These are phyloP conservation scores for Opisthocomus hoazin DNA, from an alignment of 2,113 vertebrate genomes.

Conservation along the genomic window DNA sequence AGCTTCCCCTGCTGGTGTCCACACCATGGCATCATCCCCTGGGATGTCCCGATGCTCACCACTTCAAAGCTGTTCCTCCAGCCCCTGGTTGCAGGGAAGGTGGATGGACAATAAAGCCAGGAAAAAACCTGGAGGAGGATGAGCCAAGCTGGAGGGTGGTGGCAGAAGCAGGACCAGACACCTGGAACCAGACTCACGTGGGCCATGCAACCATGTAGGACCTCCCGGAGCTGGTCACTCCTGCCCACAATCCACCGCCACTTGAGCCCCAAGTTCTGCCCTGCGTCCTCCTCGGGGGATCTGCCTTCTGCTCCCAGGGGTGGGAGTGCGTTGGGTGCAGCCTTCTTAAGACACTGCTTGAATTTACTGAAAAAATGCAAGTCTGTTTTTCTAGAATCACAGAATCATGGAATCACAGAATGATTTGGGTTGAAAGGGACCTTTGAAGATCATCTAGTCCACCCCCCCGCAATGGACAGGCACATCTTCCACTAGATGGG, in stretches of 20 bases:
- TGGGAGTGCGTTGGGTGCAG: background rate
- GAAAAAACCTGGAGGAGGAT: background rate
- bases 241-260: rapidly evolving
- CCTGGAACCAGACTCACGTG: background rate
- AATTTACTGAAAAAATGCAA: background rate
- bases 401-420: background rate
- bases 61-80: background rate
- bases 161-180: background rate
- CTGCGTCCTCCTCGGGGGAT: background rate
- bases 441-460: background rate
- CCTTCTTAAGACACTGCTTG: background rate
- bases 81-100: background rate
- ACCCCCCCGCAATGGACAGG: too few relatives aligned
- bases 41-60: background rate
- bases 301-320: background rate
- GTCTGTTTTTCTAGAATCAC: background rate
- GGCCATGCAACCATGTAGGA: background rate
- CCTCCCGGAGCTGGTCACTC: rapidly evolving
- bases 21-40: background rate
- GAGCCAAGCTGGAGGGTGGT: background rate
- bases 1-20: background rate
- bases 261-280: background rate
- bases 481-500: rapidly evolving
- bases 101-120: background rate
- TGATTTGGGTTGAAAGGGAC: background rate